Percentiles rank a stretch among this genome's conserved stretches.
These are phyloP conservation scores for Graptemys geographica DNA, from an alignment of 2,797 vertebrate genomes.

Conservation along the genomic window DNA sequence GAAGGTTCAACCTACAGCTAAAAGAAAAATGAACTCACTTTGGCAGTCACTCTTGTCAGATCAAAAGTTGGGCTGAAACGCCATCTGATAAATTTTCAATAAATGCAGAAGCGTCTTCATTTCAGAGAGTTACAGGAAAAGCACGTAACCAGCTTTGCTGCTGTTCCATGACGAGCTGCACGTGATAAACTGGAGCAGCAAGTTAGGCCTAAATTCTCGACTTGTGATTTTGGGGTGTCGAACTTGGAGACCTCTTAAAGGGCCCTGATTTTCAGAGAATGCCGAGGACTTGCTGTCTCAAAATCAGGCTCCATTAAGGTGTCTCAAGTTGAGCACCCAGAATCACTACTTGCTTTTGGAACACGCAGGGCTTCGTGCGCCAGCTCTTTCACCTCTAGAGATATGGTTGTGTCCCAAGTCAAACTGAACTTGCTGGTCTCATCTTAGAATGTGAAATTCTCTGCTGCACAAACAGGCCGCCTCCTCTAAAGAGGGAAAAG, in stretches of 20 bases:
- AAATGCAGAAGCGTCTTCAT: neutral
- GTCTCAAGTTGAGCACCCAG: neutral
- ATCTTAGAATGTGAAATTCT: neutral
- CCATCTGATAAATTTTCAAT: neutral
- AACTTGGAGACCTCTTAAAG: neutral
- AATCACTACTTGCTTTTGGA: neutral
- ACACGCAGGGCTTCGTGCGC: neutral
- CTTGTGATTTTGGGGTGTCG: neutral
- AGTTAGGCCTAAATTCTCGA: neutral
- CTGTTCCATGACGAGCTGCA: accelerated
- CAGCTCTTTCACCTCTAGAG: neutral
- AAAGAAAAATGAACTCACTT: neutral
- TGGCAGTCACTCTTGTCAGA: neutral
- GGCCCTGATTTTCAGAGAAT: accelerated
- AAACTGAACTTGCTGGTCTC: neutral
- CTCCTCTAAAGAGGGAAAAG: neutral
- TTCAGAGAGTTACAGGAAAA: neutral
- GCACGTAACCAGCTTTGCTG: neutral
- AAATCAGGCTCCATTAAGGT: accelerated
- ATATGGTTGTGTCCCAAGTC: neutral
- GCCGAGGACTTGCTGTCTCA: neutral
- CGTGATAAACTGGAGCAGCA: accelerated
- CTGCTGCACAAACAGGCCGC: neutral
- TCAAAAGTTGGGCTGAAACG: neutral
- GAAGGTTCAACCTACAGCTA: neutral